A percentile compares a stretch with the other conserved stretches of the same genome.
Conservation (phyloP, 2,888 invertebrate genomes). For the Agrochola lota region DNA sequence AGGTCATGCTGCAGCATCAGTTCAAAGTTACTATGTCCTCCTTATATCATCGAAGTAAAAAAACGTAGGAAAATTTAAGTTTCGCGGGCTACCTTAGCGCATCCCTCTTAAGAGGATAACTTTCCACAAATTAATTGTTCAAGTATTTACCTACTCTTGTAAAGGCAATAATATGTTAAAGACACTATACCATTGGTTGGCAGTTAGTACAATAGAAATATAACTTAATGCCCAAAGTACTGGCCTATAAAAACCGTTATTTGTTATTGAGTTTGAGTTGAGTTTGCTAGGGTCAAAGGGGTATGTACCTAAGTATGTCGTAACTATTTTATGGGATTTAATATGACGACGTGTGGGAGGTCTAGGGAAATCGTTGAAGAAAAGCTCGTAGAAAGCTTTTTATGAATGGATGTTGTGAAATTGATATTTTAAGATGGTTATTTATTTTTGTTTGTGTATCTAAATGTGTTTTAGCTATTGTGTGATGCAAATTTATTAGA, state of each 20-base stretch:
- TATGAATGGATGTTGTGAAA: constrained; percentile 52
- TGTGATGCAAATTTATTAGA: neutral
- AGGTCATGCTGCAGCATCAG: no score
- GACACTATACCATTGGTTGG: neutral
- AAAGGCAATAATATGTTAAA: neutral
- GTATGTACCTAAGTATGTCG: constrained; percentile 26
- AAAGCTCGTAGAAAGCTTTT: constrained; percentile 59
- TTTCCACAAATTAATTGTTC: no score
- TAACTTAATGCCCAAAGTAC: neutral
- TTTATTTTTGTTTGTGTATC: constrained; percentile 7
- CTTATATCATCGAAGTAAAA: no score
- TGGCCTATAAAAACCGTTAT: constrained; percentile 5
- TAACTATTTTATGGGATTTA: constrained; percentile 46
- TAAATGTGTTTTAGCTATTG: neutral
- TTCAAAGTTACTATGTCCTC: no score
- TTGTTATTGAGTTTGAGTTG: neutral
- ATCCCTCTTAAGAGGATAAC: no score
- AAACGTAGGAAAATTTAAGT: no score
- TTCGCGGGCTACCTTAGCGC: no score
- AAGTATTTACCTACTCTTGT: no score
- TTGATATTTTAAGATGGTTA: neutral
- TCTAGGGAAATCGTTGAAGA: constrained; percentile 51
- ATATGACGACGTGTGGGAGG: constrained; percentile 53
- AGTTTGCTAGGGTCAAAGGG: constrained; percentile 31
- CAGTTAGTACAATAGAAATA: no score